Percentiles rank a stretch among this genome's conserved stretches.
Evolutionary conservation across 2,888 invertebrate genomes (phyloP).

Genomic region (Chouioia cunea): DNA sequence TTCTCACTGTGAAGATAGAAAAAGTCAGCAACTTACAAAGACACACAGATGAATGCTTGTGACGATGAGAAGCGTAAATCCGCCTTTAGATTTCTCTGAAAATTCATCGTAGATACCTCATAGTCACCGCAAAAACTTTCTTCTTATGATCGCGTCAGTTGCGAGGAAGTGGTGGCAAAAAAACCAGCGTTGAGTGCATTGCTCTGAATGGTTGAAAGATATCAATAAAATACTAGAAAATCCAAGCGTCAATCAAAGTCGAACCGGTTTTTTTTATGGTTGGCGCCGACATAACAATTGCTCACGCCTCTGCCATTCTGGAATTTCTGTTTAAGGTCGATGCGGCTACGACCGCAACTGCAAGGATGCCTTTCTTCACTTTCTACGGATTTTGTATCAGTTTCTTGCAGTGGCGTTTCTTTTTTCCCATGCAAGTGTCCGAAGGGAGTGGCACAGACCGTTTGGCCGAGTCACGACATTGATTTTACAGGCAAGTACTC

Average conservation of each 20-base stretch:
- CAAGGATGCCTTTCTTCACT: slow-evolving; percentile 22
- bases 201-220: background rate
- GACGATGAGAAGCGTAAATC: background rate
- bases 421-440: background rate
- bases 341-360: background rate
- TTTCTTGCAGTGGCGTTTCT: slow-evolving; percentile 13
- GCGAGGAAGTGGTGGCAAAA: background rate
- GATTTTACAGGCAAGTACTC: too few species aligned
- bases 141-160: background rate
- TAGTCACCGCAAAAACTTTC: slow-evolving; percentile 35
- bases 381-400: slow-evolving; percentile 34
- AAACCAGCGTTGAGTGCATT: background rate
- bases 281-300: background rate
- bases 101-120: slow-evolving; percentile 12
- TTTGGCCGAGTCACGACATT: too few species aligned
- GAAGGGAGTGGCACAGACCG: too few species aligned
- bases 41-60: too few species aligned
- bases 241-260: slow-evolving; percentile 25
- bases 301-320: slow-evolving; percentile 3
- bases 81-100: slow-evolving; percentile 23
- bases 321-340: slow-evolving; percentile 6
- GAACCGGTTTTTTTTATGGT: background rate
- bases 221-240: slow-evolving; percentile 7
- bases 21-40: too few species aligned
- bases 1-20: too few species aligned